Base-by-base conservation (phyloP, 2,888 invertebrate genomes). In the Pemphredon lugubris region DNA sequence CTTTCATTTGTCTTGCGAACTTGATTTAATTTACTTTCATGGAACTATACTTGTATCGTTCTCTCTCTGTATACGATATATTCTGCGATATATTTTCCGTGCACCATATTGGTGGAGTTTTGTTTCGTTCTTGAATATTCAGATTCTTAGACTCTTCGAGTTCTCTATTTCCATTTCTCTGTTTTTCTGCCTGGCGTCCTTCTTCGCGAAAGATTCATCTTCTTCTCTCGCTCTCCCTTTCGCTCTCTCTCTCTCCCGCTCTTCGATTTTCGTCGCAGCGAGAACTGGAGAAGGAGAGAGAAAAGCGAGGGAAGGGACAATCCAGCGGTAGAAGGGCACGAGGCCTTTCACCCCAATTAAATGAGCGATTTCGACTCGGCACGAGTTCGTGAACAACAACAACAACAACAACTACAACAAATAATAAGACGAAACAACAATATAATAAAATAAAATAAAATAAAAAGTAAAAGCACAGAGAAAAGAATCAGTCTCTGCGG, bases 1-100 rank as follows among this genome's bases (percentile, higher is more conserved):
- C 5, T 34, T 42, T 57, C 32, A 39, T 23, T 39, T 68, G 69
- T 57, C 63, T 75, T 75, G 69, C 63, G 69, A 63, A 75, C 61
- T 59, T 53, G 21, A 65, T 61, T 47, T 60, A 50, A 45, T 37
- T 51, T 44, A 37, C 13, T 16, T 50, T n/a, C 55, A 55, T 32
- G 45, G 23, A 37, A 51, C 26, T 48, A 39, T 50, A 21, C 37
- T 16, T 50, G 37, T 61, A 61, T 37, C 50, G 32, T 54, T 63
- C 50, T 75, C n/a, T n/a, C n/a, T n/a, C n/a, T n/a, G n/a, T n/a
- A n/a, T n/a, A n/a, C n/a, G n/a, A n/a, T n/a, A 45, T 69, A 51
- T 37, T 57, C 21, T 60, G 70, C 59, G 75, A 40, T 74, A 55
- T 54, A 26, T 51, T 55, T 42, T 40, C 42, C 67, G 59, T 75